These are phyloP conservation scores for Ceyx melanurus DNA, from an alignment of 2,113 vertebrate species.

Conservation along the genomic window DNA sequence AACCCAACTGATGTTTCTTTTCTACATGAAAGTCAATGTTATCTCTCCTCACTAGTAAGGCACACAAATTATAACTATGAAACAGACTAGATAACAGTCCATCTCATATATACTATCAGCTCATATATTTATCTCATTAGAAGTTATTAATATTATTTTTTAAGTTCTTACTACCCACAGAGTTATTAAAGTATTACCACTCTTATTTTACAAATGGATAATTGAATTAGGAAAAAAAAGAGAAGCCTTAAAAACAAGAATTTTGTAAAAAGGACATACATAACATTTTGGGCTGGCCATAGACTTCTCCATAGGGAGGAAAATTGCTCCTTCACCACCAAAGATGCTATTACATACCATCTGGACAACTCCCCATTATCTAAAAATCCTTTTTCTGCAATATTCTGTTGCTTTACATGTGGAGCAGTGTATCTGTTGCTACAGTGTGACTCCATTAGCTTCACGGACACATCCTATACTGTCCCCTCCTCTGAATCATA, in stretches of 20 bases:
- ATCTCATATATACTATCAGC: neutral
- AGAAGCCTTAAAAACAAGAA: neutral
- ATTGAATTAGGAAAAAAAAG: neutral
- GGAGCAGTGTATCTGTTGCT: neutral
- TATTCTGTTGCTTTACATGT: accelerated
- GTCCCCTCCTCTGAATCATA: neutral
- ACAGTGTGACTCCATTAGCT: neutral
- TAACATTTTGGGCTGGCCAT: neutral
- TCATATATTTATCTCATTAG: neutral
- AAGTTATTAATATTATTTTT: neutral
- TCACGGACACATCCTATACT: neutral
- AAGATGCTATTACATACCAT: neutral
- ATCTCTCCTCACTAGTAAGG: neutral
- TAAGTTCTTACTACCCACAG: neutral
- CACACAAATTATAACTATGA: neutral
- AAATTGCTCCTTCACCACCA: neutral
- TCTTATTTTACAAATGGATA: neutral
- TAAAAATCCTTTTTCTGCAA: neutral
- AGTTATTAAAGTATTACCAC: neutral
- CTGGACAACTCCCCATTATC: neutral
- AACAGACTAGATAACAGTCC: neutral
- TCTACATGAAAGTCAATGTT: constrained; percentile 15
- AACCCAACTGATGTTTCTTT: neutral
- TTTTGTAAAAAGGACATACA: neutral
- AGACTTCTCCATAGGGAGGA: neutral